Conservation (phyloP, 35 echinoderm and acorn worm genomes). For the Lytechinus variegatus region DNA sequence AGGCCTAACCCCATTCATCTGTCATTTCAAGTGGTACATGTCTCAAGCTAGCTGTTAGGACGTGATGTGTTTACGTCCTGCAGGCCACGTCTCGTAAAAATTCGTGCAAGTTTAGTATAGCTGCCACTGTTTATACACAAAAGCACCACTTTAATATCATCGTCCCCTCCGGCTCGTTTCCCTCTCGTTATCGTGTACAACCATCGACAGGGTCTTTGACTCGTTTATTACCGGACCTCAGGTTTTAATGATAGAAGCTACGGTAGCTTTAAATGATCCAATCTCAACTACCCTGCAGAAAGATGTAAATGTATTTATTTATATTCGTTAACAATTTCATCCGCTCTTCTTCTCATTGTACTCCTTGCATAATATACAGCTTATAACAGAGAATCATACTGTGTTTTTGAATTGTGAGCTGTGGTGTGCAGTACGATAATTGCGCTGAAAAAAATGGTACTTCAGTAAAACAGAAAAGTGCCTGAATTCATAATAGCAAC, state of each 20-base stretch:
- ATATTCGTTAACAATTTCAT: too few species aligned
- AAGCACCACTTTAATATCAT: background rate
- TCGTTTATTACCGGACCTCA: background rate
- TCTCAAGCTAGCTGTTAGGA: background rate
- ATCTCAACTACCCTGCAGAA: background rate
- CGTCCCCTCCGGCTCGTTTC: background rate
- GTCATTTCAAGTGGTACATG: background rate
- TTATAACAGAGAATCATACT: background rate
- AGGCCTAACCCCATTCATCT: background rate
- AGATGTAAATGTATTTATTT: too few species aligned
- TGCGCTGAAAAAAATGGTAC: background rate
- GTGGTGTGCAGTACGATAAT: too few species aligned
- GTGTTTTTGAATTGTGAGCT: too few species aligned
- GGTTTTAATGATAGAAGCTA: background rate
- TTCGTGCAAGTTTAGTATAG: background rate
- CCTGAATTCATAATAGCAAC: background rate
- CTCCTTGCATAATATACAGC: background rate
- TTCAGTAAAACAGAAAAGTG: background rate
- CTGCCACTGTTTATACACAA: conserved; percentile 10
- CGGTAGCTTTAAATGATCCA: background rate
- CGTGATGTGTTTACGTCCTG: background rate
- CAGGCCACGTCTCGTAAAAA: background rate
- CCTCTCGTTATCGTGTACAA: background rate
- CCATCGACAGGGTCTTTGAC: background rate
- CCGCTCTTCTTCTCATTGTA: too few species aligned